Evolutionary conservation across 2,797 vertebrate genomes (phyloP).

Genomic region (Hoplostethus atlanticus): DNA sequence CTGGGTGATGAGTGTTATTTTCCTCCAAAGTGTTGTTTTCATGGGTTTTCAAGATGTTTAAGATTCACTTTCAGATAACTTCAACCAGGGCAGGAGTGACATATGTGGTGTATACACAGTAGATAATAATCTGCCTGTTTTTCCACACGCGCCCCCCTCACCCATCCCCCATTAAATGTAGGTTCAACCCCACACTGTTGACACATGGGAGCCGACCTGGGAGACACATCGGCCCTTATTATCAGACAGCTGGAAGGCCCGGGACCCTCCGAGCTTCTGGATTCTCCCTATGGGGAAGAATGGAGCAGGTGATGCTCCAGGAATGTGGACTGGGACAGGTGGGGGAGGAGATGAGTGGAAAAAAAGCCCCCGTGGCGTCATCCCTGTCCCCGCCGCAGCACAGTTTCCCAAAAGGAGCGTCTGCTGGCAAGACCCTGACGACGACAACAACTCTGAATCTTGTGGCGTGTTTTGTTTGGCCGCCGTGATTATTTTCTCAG

Average conservation of each 20-base stretch:
- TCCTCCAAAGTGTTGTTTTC: conserved; percentile 47
- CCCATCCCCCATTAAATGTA: conserved; percentile 47
- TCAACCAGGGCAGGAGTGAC: conserved; percentile 13
- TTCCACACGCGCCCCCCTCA: conserved; percentile 60
- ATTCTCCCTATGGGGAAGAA: conserved; percentile 33
- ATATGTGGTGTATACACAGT: conserved; percentile 18
- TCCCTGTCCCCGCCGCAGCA: conserved; percentile 50
- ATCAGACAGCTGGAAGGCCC: conserved; percentile 52
- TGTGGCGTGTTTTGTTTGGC: conserved; percentile 78
- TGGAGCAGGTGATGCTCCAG: conserved; percentile 63
- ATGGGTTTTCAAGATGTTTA: conserved; percentile 1
- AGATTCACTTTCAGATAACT: conserved; percentile 40
- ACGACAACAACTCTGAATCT: conserved; percentile 60
- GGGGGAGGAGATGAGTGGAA: conserved; percentile 22
- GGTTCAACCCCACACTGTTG: conserved; percentile 46
- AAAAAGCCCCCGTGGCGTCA: conserved; percentile 47
- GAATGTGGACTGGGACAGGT: conserved; percentile 72
- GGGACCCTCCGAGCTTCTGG: conserved; percentile 33
- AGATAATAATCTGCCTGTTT: conserved; percentile 76
- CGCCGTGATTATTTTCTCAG: conserved; percentile 73
- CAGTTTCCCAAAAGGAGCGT: conserved; percentile 60
- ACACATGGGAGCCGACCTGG: conserved; percentile 53
- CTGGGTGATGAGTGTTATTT: conserved; percentile 24
- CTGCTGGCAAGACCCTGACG: conserved; percentile 68
- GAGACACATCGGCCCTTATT: conserved; percentile 66